A percentile compares a stretch with the other conserved stretches of the same genome.
phyloP scores from a whole-genome alignment of 2,113 vertebrate genomes.

The Elaphurus davidianus region DNA sequence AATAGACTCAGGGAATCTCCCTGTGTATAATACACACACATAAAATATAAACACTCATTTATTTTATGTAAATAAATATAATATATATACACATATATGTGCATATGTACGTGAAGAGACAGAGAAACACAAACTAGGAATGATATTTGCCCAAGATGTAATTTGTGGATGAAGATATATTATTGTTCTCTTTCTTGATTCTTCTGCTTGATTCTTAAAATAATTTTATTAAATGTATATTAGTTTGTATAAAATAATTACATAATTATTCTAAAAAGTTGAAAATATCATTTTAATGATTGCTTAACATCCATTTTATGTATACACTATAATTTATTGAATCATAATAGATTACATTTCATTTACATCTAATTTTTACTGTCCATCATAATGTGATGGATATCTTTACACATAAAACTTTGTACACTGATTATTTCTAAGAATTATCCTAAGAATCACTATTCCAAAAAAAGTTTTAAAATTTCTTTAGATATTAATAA shows the following conservation, averaged over 20 bases:
- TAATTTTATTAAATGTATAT: not conserved
- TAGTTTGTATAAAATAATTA: not conserved
- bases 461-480: not conserved
- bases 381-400: not conserved
- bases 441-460: not conserved
- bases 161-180: not conserved
- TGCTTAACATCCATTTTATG: not conserved
- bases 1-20: not conserved
- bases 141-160: not conserved
- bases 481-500: not conserved
- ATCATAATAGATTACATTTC: not conserved
- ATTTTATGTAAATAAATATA: not conserved
- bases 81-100: not conserved
- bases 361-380: not conserved
- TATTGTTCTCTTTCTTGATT: not conserved
- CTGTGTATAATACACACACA: not conserved
- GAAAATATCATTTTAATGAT: not conserved
- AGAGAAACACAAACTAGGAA: not conserved
- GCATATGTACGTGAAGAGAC: not conserved
- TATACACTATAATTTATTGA: not conserved
- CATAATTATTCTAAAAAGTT: not conserved
- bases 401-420: not conserved
- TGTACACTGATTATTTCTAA: not conserved
- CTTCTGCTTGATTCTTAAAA: not conserved
- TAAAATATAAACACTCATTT: not conserved